Percentiles rank a stretch among this genome's conserved stretches.
phyloP scores from a whole-genome alignment of 2,113 vertebrate genomes.

The Bufo gargarizans region DNA sequence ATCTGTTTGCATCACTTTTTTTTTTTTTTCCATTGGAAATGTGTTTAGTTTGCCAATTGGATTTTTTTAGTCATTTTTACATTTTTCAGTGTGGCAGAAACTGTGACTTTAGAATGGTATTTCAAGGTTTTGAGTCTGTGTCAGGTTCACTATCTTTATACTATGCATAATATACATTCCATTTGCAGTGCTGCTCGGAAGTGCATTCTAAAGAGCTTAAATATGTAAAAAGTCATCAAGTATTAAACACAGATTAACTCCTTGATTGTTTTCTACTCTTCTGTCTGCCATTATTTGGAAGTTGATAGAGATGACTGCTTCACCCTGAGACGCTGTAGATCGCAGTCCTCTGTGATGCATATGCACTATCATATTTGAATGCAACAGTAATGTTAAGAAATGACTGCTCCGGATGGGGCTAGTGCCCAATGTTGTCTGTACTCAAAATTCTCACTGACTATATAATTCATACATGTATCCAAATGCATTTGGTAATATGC shows the following conservation, averaged over 20 bases:
- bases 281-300: background rate
- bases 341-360: too few relatives aligned
- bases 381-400: too few relatives aligned
- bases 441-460: background rate
- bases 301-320: background rate
- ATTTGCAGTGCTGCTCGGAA: background rate
- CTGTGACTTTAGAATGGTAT: background rate
- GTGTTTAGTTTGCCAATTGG: too few relatives aligned
- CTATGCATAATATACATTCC: background rate
- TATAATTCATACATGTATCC: background rate
- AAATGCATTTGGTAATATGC: background rate
- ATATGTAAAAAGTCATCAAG: background rate
- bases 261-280: background rate
- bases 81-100: background rate
- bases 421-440: background rate
- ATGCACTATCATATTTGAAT: background rate
- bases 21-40: too few relatives aligned
- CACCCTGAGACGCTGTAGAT: background rate
- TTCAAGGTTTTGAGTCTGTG: background rate
- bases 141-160: background rate
- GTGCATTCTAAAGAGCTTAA: background rate
- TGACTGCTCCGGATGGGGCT: background rate
- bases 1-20: too few relatives aligned
- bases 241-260: background rate
- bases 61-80: background rate